Evolutionary conservation across 64 coral and sea anemone genomes (phyloP).

Genomic region (Dendronephthya gigantea): DNA sequence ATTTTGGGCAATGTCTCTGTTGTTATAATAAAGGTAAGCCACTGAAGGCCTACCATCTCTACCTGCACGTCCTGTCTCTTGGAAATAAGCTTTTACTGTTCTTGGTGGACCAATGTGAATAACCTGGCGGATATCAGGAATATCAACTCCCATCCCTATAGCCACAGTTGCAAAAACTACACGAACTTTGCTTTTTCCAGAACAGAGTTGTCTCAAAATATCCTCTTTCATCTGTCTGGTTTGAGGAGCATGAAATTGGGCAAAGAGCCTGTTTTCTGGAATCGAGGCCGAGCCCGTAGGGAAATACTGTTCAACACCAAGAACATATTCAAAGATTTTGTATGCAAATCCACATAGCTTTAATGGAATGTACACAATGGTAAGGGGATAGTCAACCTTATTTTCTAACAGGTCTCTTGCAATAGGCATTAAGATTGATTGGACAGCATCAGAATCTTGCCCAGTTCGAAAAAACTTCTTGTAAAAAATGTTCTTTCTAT

Average conservation of each 20-base stretch:
- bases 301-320: too few relatives aligned
- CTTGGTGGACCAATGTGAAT: not conserved
- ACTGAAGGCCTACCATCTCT: not conserved
- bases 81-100: not conserved
- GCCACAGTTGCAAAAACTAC: not conserved
- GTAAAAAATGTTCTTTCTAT: not conserved
- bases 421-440: not conserved
- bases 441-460: not conserved
- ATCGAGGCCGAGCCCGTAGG: too few relatives aligned
- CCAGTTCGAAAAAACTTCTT: not conserved
- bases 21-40: not conserved
- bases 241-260: too few relatives aligned
- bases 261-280: too few relatives aligned
- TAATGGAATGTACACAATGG: not conserved
- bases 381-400: not conserved
- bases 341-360: not conserved
- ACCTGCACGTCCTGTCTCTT: too few relatives aligned
- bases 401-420: not conserved
- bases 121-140: not conserved
- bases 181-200: not conserved
- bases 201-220: not conserved
- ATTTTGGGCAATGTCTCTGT: not conserved
- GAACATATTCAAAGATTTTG: too few relatives aligned
- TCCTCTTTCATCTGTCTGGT: too few relatives aligned
- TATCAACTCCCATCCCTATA: not conserved